phyloP scores from a whole-genome alignment of 2,888 invertebrate genomes.

The Carterocephalus palaemon region DNA sequence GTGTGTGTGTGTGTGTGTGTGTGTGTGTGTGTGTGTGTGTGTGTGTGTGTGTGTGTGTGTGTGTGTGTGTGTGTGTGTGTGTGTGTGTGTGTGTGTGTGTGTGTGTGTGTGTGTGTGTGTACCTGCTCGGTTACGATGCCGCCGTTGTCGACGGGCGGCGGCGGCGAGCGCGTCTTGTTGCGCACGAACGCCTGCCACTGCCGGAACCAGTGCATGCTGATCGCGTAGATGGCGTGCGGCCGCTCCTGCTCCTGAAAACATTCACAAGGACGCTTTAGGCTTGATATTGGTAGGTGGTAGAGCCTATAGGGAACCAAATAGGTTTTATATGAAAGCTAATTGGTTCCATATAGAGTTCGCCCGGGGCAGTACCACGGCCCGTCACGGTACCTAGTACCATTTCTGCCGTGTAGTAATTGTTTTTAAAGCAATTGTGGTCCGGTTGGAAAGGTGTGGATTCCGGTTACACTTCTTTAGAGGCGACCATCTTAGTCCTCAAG shows the following conservation, averaged over 20 bases:
- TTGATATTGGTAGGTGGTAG: too few relatives aligned
- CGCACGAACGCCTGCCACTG: slow-evolving; percentile 95
- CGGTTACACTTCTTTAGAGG: too few relatives aligned
- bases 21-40: neutral
- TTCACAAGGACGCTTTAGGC: neutral
- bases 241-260: slow-evolving; percentile 76
- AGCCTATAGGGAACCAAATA: too few relatives aligned
- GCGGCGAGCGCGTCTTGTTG: slow-evolving; percentile 86
- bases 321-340: too few relatives aligned
- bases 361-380: too few relatives aligned
- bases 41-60: neutral
- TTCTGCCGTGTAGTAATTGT: too few relatives aligned
- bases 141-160: slow-evolving; percentile 93
- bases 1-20: neutral
- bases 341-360: too few relatives aligned
- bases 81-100: neutral
- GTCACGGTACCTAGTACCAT: too few relatives aligned
- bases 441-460: too few relatives aligned
- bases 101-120: slow-evolving; percentile 3
- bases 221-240: slow-evolving; percentile 85
- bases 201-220: slow-evolving; percentile 92
- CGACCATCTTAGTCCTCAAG: too few relatives aligned
- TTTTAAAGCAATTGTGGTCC: too few relatives aligned
- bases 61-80: neutral
- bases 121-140: slow-evolving; percentile 82